These are phyloP conservation scores for Bolborhynchus lineola DNA, from an alignment of 2,113 vertebrate genomes.

Conservation along the genomic window DNA sequence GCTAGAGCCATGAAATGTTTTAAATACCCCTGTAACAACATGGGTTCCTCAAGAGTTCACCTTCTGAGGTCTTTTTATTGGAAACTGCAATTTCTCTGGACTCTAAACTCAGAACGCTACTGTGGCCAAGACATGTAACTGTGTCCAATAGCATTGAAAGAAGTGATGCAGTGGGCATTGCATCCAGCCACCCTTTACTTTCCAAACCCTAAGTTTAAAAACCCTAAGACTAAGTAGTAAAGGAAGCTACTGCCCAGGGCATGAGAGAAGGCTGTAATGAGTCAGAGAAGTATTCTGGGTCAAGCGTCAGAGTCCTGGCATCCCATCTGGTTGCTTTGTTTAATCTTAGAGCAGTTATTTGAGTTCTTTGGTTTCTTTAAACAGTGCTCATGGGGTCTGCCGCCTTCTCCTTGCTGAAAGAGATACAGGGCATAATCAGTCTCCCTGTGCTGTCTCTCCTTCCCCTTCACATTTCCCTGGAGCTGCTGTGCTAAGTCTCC, in stretches of 20 bases:
- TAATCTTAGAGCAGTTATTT: background rate
- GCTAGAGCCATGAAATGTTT: background rate
- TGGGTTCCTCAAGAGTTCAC: background rate
- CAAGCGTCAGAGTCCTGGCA: background rate
- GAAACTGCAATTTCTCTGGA: background rate
- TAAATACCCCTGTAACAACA: background rate
- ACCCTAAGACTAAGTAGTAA: background rate
- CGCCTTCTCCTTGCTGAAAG: background rate
- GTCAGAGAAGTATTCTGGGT: background rate
- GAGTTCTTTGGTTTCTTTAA: background rate
- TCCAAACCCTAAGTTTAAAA: background rate
- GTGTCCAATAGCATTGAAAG: background rate
- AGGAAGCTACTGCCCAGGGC: background rate
- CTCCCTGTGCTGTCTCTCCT: background rate
- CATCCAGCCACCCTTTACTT: background rate
- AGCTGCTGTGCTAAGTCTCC: background rate
- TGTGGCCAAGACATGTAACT: fast-evolving
- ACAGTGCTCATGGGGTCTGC: background rate
- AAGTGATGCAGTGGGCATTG: background rate
- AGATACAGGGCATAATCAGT: background rate
- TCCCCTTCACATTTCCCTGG: background rate
- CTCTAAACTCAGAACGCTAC: background rate
- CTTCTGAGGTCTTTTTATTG: background rate
- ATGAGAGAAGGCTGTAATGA: background rate
- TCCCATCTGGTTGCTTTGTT: background rate